Evolutionary conservation across 2,113 vertebrate genomes (phyloP).

Genomic region (Paradoxurus hermaphroditus): DNA sequence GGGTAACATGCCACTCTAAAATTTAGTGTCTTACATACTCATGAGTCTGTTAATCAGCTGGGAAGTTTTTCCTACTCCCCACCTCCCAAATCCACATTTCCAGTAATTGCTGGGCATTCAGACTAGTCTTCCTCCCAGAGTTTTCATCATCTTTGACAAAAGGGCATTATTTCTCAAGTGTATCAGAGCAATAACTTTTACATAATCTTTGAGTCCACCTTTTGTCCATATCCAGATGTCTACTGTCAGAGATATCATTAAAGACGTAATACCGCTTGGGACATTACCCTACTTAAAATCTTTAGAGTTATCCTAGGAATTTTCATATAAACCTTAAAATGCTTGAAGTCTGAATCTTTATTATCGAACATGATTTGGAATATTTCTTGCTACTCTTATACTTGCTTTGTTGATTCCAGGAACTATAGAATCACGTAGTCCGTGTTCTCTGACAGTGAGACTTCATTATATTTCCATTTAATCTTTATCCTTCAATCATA

Average conservation of each 20-base stretch:
- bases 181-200: background rate
- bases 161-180: background rate
- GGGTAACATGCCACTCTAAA: background rate
- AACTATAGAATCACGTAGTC: background rate
- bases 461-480: background rate
- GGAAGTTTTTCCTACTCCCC: rapidly evolving
- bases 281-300: background rate
- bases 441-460: background rate
- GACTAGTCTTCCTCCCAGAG: background rate
- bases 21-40: background rate
- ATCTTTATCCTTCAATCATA: background rate
- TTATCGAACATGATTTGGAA: background rate
- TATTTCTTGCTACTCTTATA: background rate
- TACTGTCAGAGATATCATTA: background rate
- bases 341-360: background rate
- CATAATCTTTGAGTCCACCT: background rate
- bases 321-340: background rate
- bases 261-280: background rate
- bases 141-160: background rate
- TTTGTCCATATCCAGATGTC: background rate
- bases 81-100: background rate
- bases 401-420: background rate
- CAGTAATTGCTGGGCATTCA: background rate
- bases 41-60: background rate
- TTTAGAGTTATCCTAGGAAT: background rate